Percentiles rank a stretch among this genome's conserved stretches.
These are phyloP conservation scores for Fukomys damarensis DNA, from an alignment of 2,113 vertebrate genomes.

Conservation along the genomic window DNA sequence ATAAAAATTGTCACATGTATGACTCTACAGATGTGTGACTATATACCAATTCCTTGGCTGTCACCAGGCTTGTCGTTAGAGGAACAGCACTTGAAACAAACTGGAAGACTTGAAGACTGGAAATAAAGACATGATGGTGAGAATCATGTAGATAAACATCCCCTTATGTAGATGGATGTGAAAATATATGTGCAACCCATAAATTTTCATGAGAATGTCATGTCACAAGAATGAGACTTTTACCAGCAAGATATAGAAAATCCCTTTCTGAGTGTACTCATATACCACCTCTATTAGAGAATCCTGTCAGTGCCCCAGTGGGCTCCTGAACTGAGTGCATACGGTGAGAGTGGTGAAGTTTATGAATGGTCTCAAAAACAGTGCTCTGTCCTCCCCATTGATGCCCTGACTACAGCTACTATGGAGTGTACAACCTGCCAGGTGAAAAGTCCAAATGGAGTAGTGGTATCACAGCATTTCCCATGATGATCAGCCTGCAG, in stretches of 20 bases:
- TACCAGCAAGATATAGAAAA: neutral
- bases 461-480: neutral
- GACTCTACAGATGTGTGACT: no score
- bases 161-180: no score
- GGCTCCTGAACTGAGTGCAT: neutral
- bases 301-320: neutral
- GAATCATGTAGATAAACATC: no score
- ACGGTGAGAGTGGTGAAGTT: neutral
- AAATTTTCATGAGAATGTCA: no score
- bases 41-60: no score
- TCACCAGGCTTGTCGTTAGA: no score
- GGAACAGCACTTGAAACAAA: no score
- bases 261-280: neutral
- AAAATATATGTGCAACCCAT: no score
- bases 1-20: no score
- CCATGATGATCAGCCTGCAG: neutral
- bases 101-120: no score
- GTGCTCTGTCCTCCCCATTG: neutral
- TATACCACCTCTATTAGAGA: neutral
- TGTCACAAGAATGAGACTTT: no score
- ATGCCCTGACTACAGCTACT: neutral
- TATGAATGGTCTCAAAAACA: neutral
- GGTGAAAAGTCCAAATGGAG: neutral
- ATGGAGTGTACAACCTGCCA: neutral
- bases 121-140: no score